Conservation (phyloP, 2,888 invertebrate species). For the Lasioglossum calceatum region DNA sequence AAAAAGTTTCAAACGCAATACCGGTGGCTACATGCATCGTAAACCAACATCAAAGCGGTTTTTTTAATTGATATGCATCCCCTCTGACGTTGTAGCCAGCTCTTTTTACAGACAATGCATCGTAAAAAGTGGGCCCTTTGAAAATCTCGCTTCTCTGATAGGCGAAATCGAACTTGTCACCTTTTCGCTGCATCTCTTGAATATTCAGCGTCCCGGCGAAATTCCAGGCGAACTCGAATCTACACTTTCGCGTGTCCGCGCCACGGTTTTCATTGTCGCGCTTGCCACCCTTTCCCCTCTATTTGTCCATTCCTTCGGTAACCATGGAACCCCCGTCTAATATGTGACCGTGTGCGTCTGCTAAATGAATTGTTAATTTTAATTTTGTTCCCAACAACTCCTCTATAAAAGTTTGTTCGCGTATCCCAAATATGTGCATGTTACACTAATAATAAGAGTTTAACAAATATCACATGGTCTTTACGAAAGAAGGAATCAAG, state of each 20-base stretch:
- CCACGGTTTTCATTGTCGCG: conserved; percentile 8
- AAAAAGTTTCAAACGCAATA: conserved; percentile 56
- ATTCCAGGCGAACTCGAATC: conserved; percentile 16
- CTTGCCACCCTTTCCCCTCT: neutral
- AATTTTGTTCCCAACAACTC: too few species aligned
- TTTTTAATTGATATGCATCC: conserved; percentile 66
- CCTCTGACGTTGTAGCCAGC: conserved; percentile 39
- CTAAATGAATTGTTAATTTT: neutral
- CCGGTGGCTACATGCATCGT: conserved; percentile 49
- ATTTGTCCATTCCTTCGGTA: neutral
- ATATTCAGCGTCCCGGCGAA: conserved; percentile 44
- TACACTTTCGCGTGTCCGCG: neutral
- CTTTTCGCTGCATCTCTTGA: conserved; percentile 44
- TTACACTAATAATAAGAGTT: neutral
- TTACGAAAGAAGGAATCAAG: neutral
- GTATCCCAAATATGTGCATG: too few species aligned
- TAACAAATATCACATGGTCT: neutral
- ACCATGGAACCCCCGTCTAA: neutral
- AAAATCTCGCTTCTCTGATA: conserved; percentile 50
- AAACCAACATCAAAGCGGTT: conserved; percentile 63
- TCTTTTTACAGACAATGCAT: conserved; percentile 51
- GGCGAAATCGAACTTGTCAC: conserved; percentile 54
- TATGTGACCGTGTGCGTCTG: neutral
- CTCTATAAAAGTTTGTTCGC: too few species aligned
- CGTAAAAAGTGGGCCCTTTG: conserved; percentile 49